A percentile compares a stretch with the other conserved stretches of the same genome.
Conservation (phyloP, 1,140 invertebrate genomes). For the Calephelis nemesis region DNA sequence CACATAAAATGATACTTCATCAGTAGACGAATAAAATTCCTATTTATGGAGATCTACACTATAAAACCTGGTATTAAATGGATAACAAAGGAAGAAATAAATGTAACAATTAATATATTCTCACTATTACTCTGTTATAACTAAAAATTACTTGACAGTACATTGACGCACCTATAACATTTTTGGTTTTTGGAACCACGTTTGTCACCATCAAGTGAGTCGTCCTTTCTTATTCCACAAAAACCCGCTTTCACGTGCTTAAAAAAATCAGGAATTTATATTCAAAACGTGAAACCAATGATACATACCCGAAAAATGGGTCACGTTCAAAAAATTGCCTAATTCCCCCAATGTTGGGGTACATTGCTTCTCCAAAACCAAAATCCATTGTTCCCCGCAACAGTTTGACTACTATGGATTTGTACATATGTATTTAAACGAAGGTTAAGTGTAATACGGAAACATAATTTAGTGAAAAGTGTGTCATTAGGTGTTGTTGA, state of each 20-base stretch:
- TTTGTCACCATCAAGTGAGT: too few species aligned
- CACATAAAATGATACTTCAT: not conserved
- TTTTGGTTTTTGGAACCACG: too few species aligned
- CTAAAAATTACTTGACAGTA: too few species aligned
- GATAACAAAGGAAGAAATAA: too few species aligned
- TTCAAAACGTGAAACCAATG: not conserved
- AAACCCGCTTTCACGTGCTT: too few species aligned
- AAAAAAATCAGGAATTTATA: not conserved
- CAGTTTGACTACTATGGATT: slow-evolving; percentile 32
- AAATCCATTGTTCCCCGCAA: slow-evolving; percentile 61
- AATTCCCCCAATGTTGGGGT: slow-evolving; percentile 56
- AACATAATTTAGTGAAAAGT: slow-evolving; percentile 46
- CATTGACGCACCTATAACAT: too few species aligned
- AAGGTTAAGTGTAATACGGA: slow-evolving; percentile 27
- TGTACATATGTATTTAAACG: slow-evolving; percentile 41
- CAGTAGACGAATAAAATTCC: not conserved
- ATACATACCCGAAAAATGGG: slow-evolving; percentile 57
- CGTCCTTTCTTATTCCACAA: too few species aligned
- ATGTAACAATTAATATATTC: too few species aligned
- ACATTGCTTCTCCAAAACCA: slow-evolving; percentile 60
- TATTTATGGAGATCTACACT: too few species aligned
- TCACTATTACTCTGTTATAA: too few species aligned
- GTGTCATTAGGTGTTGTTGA: slow-evolving; percentile 44
- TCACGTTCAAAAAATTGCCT: slow-evolving; percentile 58
- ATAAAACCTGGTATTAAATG: too few species aligned